phyloP scores from a whole-genome alignment of 2,113 vertebrate species.

The Patagioenas fasciata region DNA sequence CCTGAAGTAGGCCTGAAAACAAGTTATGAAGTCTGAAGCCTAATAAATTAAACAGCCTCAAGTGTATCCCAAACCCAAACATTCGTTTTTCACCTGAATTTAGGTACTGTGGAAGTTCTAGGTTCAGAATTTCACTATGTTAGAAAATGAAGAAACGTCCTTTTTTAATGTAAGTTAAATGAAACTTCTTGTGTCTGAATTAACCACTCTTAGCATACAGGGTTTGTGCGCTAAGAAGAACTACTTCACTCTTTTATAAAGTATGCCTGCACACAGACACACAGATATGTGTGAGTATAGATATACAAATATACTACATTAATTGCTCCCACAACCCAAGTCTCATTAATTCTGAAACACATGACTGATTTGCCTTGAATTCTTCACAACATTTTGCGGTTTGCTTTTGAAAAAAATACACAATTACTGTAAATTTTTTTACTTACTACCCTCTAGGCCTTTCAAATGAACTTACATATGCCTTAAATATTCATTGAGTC shows the following conservation, averaged over 20 bases:
- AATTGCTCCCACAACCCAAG: accelerated
- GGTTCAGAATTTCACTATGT: background rate
- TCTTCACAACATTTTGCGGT: background rate
- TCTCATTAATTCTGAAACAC: background rate
- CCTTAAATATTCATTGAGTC: background rate
- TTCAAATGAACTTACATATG: background rate
- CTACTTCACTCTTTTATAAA: background rate
- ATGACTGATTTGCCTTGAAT: background rate
- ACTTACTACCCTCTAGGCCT: background rate
- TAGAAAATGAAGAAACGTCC: background rate
- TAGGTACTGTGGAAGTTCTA: background rate
- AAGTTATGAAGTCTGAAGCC: background rate
- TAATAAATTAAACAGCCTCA: background rate
- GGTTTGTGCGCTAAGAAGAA: background rate
- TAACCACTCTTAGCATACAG: background rate
- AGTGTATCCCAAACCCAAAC: background rate
- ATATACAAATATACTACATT: background rate
- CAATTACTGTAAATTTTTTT: background rate
- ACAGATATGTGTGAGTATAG: background rate
- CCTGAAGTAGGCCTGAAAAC: background rate
- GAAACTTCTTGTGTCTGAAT: background rate
- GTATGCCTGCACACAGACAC: background rate
- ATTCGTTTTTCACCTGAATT: background rate
- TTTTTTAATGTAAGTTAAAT: background rate
- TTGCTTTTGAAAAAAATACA: background rate